Evolutionary conservation across 2,113 vertebrate species (phyloP).

Genomic region (Cisticola juncidis): DNA sequence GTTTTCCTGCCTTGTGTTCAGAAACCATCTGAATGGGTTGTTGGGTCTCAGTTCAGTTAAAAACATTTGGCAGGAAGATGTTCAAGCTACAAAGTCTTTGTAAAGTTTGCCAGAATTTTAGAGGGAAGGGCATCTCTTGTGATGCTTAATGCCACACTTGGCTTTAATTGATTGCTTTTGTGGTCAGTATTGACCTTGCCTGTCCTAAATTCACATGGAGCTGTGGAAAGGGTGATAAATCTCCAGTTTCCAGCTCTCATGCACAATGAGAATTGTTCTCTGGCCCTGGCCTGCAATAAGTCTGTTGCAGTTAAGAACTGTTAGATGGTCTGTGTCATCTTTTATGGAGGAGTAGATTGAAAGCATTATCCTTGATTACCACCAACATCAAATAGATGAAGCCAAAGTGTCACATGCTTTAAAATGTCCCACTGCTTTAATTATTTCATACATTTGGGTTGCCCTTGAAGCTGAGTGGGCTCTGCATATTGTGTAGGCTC

Average conservation of each 20-base stretch:
- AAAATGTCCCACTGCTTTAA: not conserved
- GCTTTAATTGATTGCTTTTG: not conserved
- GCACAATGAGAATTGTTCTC: not conserved
- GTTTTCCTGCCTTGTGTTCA: not conserved
- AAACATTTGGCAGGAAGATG: not conserved
- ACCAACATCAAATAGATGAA: not conserved
- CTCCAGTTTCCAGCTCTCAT: not conserved
- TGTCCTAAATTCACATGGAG: not conserved
- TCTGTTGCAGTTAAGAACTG: not conserved
- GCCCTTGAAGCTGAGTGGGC: not conserved
- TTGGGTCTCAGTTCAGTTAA: not conserved
- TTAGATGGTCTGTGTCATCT: not conserved
- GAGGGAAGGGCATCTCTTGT: not conserved
- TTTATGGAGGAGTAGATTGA: not conserved
- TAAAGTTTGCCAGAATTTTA: slow-evolving; percentile 1
- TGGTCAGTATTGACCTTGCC: not conserved
- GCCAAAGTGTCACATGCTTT: not conserved
- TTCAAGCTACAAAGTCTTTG: not conserved
- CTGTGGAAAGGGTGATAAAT: not conserved
- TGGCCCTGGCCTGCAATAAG: not conserved
- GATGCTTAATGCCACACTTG: not conserved
- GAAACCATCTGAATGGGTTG: not conserved
- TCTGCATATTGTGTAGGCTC: not conserved
- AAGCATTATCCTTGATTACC: not conserved
- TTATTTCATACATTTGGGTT: not conserved